A percentile compares a stretch with the other conserved stretches of the same genome.
phyloP scores from a whole-genome alignment of 2,888 invertebrate species.

The Carterocephalus palaemon region DNA sequence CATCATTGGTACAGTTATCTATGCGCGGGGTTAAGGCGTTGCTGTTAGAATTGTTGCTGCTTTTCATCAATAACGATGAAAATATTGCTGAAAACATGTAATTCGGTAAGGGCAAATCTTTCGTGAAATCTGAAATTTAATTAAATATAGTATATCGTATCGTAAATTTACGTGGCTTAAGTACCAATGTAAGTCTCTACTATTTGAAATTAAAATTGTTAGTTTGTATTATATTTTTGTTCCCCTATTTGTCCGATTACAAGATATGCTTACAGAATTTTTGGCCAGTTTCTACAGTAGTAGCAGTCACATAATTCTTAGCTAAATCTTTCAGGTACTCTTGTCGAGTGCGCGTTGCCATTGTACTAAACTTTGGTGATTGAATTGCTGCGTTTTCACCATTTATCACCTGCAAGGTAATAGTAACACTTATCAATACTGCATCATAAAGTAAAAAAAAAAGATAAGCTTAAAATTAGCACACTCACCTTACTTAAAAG shows the following conservation, averaged over 20 bases:
- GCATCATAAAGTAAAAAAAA: neutral
- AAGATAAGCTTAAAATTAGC: neutral
- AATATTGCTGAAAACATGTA: conserved; percentile 81
- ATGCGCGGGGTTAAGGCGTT: conserved; percentile 80
- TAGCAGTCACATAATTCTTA: conserved; percentile 88
- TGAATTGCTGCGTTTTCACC: conserved; percentile 98
- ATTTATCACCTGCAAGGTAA: conserved; percentile 85
- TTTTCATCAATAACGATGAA: conserved; percentile 76
- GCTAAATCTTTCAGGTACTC: conserved; percentile 97
- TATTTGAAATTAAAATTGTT: neutral
- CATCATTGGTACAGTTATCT: conserved; percentile 82
- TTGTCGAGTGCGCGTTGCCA: conserved; percentile 96
- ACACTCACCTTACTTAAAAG: conserved; percentile 87
- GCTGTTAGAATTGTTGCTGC: conserved; percentile 86
- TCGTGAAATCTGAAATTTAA: too few relatives aligned
- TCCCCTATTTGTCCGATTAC: conserved; percentile 1
- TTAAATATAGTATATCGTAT: too few relatives aligned
- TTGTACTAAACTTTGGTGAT: conserved; percentile 97
- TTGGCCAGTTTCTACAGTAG: conserved; percentile 89
- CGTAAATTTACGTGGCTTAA: neutral
- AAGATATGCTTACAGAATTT: conserved; percentile 86
- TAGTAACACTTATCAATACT: neutral
- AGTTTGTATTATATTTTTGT: too few relatives aligned
- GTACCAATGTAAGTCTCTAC: neutral
- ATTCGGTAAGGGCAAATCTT: too few relatives aligned